A percentile compares a stretch with the other conserved stretches of the same genome.
Conservation (phyloP, 2,888 invertebrate species). For the Ophion ventricosus region DNA sequence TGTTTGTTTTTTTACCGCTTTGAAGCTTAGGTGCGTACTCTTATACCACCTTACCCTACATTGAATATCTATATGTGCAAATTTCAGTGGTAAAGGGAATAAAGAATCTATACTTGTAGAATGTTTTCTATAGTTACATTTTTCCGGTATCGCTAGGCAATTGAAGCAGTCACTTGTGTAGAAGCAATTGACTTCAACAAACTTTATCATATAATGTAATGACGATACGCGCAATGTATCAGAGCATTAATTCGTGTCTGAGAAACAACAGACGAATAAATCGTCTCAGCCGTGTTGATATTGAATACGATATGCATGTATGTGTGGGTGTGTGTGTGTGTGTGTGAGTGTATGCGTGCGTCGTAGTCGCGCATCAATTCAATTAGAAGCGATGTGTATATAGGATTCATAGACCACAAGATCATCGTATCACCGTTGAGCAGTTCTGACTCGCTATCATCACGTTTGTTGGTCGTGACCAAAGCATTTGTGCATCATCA, state of each 20-base stretch:
- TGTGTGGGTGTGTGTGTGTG: not conserved
- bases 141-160: conserved; percentile 5
- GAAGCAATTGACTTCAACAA: conserved; percentile 13
- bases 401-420: conserved; percentile 14
- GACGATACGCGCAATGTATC: conserved; percentile 19
- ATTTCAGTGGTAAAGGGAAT: too few species aligned
- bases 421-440: conserved; percentile 49
- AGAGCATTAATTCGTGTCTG: conserved; percentile 9
- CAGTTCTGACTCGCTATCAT: conserved; percentile 50
- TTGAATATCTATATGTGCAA: too few species aligned
- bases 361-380: not conserved
- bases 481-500: not conserved
- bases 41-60: too few species aligned
- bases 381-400: not conserved
- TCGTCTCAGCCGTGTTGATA: not conserved
- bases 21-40: too few species aligned
- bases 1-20: too few species aligned
- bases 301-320: not conserved
- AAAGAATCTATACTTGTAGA: too few species aligned
- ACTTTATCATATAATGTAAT: conserved; percentile 3
- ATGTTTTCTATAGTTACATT: not conserved
- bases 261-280: not conserved
- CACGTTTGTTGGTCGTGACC: not conserved
- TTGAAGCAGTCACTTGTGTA: conserved; percentile 19
- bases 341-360: not conserved